Evolutionary conservation across 2,888 invertebrate genomes (phyloP), one percentile per base, ranked within the genome.

Genomic region (Notodonta ziczac): DNA sequence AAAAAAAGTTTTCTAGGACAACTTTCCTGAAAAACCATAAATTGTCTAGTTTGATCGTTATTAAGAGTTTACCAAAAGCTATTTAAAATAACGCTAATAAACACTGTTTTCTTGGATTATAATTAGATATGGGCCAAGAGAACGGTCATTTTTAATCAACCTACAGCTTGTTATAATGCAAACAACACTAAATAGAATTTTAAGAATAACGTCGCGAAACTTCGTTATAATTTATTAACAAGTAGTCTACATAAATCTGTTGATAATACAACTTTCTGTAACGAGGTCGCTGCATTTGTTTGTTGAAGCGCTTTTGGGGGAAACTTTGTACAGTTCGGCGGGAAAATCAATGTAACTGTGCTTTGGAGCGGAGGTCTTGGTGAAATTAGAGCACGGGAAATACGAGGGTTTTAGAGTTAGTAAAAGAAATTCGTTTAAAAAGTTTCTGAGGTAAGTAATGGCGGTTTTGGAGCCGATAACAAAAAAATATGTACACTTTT

Each of bases 221-320:
- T 72, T 70, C 53, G 24, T 32, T 52, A 65, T 60, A 76, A 68
- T 73, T 72, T 72, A 76, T 65, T 60, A 67, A 66, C 59, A 60
- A 74, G 57, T 68, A 69, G 59, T 66, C 64, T 64, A 63, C 63
- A 74, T 76, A 69, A 76, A 76, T 74, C 61, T 50, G 60, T 55
- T 61, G 66, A 54, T 54, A 53, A 53, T 56, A 65, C 67, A 74
- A 76, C 70, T 68, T 74, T 69, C 57, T 46, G 58, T 71, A 69
- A 73, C 65, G 69, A 74, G 66, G 63, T 68, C 46, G 59, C 60
- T 75, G 66, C 68, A 70, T 61, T 75, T 58, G 65, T 72, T 72
- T 66, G 64, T 70, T 60, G 59, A n/a, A 51, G 55, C 13, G 6
- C 16, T 56, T 60, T 59, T 59, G 40, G 60, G 56, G 12, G 39